These are phyloP conservation scores for Gasterosteus nipponicus DNA, from an alignment of 2,113 vertebrate genomes.

Conservation along the genomic window DNA sequence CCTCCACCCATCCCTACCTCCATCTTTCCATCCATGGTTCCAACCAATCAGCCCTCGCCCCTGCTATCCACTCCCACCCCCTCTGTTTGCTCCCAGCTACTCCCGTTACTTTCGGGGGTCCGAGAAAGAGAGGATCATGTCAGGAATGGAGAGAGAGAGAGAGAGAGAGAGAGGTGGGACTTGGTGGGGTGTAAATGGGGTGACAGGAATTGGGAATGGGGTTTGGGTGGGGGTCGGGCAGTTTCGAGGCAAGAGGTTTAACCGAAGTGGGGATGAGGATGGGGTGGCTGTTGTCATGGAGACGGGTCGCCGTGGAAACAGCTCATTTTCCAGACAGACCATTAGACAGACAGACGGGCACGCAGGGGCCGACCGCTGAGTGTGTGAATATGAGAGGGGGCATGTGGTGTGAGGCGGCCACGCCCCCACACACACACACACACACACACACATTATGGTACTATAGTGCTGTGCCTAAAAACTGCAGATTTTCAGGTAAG, in stretches of 20 bases:
- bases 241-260: slow-evolving; percentile 65
- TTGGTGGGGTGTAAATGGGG: slow-evolving; percentile 74
- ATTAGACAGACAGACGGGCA: slow-evolving; percentile 40
- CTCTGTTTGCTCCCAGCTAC: slow-evolving; percentile 36
- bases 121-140: slow-evolving; percentile 46
- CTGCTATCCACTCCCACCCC: slow-evolving; percentile 31
- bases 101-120: slow-evolving; percentile 59
- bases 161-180: slow-evolving; percentile 60
- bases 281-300: slow-evolving; percentile 74
- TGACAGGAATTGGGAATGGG: slow-evolving; percentile 48
- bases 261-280: slow-evolving; percentile 60
- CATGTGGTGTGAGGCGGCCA: slow-evolving; percentile 52
- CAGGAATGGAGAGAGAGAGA: slow-evolving; percentile 28
- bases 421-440: slow-evolving; percentile 42
- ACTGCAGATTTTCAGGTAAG: neutral
- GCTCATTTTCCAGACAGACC: slow-evolving; percentile 62
- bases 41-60: slow-evolving; percentile 25
- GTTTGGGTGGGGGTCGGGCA: slow-evolving; percentile 37
- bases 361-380: slow-evolving; percentile 62
- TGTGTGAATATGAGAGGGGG: slow-evolving; percentile 64
- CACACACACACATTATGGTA: slow-evolving; percentile 8
- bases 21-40: slow-evolving; percentile 41
- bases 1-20: slow-evolving; percentile 36
- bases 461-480: slow-evolving; percentile 2
- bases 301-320: slow-evolving; percentile 75